These are phyloP conservation scores for Numida meleagris DNA, from an alignment of 2,113 vertebrate genomes.

Conservation along the genomic window DNA sequence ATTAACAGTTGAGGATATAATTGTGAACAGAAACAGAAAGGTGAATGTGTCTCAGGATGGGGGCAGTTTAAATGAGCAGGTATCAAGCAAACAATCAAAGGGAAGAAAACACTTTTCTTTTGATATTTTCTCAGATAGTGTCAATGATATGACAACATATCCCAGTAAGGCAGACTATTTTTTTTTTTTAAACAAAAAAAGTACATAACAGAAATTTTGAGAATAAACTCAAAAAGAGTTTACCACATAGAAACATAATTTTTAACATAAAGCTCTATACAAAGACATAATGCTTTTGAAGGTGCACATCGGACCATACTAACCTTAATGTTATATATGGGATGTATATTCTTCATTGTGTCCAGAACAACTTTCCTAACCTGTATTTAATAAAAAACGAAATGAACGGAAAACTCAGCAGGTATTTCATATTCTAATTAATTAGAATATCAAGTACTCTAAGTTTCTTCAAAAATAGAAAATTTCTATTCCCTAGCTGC, in stretches of 20 bases:
- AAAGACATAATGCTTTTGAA: background rate
- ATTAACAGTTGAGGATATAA: background rate
- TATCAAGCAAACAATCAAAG: background rate
- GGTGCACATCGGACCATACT: background rate
- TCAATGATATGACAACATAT: background rate
- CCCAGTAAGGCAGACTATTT: background rate
- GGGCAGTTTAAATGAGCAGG: background rate
- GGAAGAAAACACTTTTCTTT: background rate
- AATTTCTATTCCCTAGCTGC: accelerated
- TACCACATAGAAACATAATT: background rate
- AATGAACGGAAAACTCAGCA: background rate
- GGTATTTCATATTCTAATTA: background rate
- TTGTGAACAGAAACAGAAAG: background rate
- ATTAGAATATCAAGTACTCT: background rate
- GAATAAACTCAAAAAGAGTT: background rate
- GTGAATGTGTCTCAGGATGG: background rate
- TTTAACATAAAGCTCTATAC: background rate
- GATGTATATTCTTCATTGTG: conserved; percentile 98
- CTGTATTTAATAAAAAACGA: conserved; percentile 71
- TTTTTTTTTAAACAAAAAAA: background rate
- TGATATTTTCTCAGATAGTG: background rate
- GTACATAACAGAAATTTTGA: background rate
- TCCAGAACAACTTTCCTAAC: conserved; percentile 96
- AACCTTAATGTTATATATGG: conserved; percentile 99
- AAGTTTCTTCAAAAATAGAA: background rate